Base-by-base conservation (phyloP, 2,797 vertebrate genomes). In the Parotocinclus haroldoi region DNA sequence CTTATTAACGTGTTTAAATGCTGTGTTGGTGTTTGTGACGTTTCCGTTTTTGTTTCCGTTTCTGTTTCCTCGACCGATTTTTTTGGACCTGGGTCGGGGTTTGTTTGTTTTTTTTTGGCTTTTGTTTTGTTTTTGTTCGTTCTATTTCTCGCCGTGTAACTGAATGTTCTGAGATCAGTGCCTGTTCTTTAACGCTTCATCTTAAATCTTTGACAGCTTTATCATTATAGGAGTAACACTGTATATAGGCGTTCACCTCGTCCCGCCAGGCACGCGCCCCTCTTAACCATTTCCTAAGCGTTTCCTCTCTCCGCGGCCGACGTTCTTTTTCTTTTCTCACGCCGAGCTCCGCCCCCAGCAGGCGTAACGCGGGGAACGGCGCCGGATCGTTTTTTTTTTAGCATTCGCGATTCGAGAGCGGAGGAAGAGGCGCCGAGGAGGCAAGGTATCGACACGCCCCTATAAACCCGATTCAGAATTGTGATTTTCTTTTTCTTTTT, bases 11-110 rank as follows among this genome's bases (percentile, higher is more conserved):
- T 71, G 72, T 68, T 76, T n/a, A n/a, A 58, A 69, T 44, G 53
- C 69, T 38, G 68, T 74, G 62, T 63, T 63, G n/a, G 55, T 66
- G 58, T 71, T 70, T 71, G 67, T 78, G 64, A 46, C 68, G 76
- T 93, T 65, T 56, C 12, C 12, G 44, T 66, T 66, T n/a, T n/a
- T n/a, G n/a, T n/a, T n/a, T n/a, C n/a, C n/a, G n/a, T n/a, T n/a
- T n/a, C n/a, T n/a, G n/a, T n/a, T n/a, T n/a, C n/a, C n/a, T n/a
- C n/a, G n/a, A n/a, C n/a, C n/a, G n/a, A n/a, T n/a, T n/a, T n/a
- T n/a, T n/a, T n/a, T 66, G 52, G 14, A 56, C 5, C 46, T 48
- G 27, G 27, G 2, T 27, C 5, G 27, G 27, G 40, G n/a, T n/a
- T n/a, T n/a, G n/a, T n/a, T n/a, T n/a, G n/a, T n/a, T n/a, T n/a